A percentile compares a stretch with the other conserved stretches of the same genome.
These are phyloP conservation scores for Phoenicopterus ruber DNA, from an alignment of 2,113 vertebrate species.

Conservation along the genomic window DNA sequence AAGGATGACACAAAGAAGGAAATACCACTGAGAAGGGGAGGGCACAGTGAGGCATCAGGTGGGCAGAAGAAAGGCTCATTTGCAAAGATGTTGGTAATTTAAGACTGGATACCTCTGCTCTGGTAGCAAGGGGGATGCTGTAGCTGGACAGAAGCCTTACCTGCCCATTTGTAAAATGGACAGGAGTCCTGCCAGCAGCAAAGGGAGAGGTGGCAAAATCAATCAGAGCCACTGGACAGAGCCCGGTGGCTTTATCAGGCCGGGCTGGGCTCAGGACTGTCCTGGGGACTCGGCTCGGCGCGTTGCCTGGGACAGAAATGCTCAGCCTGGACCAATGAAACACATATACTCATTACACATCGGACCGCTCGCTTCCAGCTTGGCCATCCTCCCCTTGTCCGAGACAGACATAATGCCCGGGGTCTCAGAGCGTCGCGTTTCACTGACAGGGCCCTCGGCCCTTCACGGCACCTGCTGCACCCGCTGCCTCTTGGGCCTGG, in stretches of 20 bases:
- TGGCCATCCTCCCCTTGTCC: background rate
- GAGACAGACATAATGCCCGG: rapidly evolving
- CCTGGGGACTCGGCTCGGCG: background rate
- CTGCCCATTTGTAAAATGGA: background rate
- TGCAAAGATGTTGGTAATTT: background rate
- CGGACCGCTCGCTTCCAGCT: background rate
- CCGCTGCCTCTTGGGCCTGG: background rate
- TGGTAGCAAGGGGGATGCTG: background rate
- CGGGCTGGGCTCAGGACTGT: background rate
- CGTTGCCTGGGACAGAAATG: background rate
- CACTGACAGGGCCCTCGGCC: rapidly evolving
- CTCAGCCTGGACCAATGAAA: background rate
- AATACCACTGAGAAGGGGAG: too few species aligned
- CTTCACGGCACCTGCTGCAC: background rate
- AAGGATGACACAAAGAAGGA: background rate
- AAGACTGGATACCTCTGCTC: background rate
- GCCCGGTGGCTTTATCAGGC: background rate
- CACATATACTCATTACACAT: rapidly evolving
- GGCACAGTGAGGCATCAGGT: background rate
- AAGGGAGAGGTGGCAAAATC: background rate
- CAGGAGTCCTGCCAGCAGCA: too few species aligned
- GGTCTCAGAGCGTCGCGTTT: rapidly evolving
- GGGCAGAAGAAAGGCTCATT: background rate
- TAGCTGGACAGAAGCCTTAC: background rate
- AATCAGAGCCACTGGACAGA: background rate